Base-by-base conservation (phyloP, 2,797 vertebrate species). In the Danionella dracula region DNA sequence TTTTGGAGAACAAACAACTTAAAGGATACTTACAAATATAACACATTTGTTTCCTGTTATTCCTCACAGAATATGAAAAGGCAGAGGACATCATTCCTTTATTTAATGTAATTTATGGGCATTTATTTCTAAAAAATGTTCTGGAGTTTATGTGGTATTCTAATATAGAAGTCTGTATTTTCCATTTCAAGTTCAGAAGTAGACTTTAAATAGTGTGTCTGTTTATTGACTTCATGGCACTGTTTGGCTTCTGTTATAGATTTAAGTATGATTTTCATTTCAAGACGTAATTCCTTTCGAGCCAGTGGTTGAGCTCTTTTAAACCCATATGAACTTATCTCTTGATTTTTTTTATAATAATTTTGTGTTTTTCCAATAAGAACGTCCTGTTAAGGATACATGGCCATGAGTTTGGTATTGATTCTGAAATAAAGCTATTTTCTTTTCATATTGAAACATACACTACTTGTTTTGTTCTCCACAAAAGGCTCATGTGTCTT, bases 291-390 rank as follows among this genome's bases (percentile, higher is more conserved):
- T 4, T 37, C 27, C 42, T 32, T 42, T 35, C 48, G 55, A 49
- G 37, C 27, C 27, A 53, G 62, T 38, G 80, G 83, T 81, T 87
- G 86, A 89, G 85, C 87, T 89, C 86, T 89, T 86, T 74, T 89
- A 85, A 86, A 62, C 81, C 65, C 71, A 66, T 34, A 31, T 17
- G 50, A 32, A n/a, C n/a, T n/a, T n/a, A n/a, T 59, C 29, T 60
- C 62, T 41, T 50, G 48, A n/a, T n/a, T 21, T 64, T 44, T 41
- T 63, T 21, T 58, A 34, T 15, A 45, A 58, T 15, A 11, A 16
- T 46, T n/a, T 4, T 12, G 49, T 17, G 2, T 5, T 37, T 35
- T 21, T 19, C 44, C 17, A 44, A 65, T 1, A 4, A 38, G 29
- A 55, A 32, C 12, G 41, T 42, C 31, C 19, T 60, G 17, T 54